A percentile compares a stretch with the other conserved stretches of the same genome.
Evolutionary conservation across 2,113 vertebrate species (phyloP).

Genomic region (Heloderma charlesbogerti): DNA sequence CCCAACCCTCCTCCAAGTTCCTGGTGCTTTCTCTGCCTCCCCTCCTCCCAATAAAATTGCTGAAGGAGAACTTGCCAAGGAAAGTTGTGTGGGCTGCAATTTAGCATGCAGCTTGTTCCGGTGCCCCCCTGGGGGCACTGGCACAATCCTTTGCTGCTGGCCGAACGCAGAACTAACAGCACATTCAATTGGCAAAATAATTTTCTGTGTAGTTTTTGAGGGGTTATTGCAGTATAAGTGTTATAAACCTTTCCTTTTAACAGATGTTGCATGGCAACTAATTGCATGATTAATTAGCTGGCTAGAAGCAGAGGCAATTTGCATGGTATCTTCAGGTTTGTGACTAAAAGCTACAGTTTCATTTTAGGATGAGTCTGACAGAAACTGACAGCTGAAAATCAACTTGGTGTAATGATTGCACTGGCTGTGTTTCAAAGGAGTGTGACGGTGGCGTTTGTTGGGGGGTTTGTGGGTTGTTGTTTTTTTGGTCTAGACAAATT

Average conservation of each 20-base stretch:
- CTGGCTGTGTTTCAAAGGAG: constrained; percentile 17
- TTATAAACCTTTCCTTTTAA: background rate
- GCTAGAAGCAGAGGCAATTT: background rate
- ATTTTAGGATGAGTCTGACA: constrained; percentile 1
- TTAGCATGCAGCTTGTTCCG: background rate
- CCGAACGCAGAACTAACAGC: background rate
- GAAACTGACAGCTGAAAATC: background rate
- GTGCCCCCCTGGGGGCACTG: background rate
- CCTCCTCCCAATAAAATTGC: too few species aligned
- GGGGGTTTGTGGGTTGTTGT: background rate
- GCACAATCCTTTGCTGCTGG: background rate
- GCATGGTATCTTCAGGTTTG: background rate
- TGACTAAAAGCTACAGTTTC: constrained; percentile 11
- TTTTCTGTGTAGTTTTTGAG: background rate
- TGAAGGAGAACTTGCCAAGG: background rate
- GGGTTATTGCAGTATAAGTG: background rate
- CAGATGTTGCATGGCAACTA: background rate
- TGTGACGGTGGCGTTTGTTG: background rate
- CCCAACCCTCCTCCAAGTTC: background rate
- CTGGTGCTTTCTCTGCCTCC: too few species aligned
- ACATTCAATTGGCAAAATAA: background rate
- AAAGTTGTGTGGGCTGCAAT: background rate
- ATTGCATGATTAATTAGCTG: rapidly evolving
- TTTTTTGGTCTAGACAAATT: constrained; percentile 1
- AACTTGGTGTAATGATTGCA: background rate